Conservation (phyloP, 2,888 invertebrate species). For the Aleiodes testaceus region DNA sequence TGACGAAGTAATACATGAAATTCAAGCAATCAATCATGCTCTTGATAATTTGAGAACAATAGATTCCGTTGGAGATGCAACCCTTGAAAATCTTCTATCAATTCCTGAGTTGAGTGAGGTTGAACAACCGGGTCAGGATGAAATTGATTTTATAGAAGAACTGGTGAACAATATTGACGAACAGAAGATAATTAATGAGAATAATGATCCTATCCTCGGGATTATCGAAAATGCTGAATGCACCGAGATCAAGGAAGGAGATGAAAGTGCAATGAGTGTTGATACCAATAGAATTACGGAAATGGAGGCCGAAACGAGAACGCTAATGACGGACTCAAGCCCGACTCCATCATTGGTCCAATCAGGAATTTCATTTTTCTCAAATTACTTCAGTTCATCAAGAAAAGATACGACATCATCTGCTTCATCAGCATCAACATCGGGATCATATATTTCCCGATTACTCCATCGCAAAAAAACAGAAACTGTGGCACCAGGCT, state of each 20-base stretch:
- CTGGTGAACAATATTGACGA: background rate
- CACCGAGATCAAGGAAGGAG: no score
- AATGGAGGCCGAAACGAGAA: background rate
- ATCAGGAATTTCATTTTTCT: constrained; percentile 10
- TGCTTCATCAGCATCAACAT: background rate
- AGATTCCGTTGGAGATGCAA: background rate
- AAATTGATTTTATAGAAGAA: background rate
- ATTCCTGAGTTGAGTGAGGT: background rate
- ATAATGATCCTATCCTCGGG: no score
- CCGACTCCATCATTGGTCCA: background rate
- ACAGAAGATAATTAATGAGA: no score
- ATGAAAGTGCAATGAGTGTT: no score
- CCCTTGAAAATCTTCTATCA: background rate
- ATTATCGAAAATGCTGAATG: no score
- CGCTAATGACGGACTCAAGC: background rate
- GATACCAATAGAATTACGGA: background rate
- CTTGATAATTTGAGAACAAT: background rate
- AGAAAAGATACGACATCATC: background rate
- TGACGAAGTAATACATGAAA: background rate
- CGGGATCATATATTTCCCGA: constrained; percentile 3
- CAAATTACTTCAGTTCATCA: background rate
- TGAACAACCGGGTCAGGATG: background rate
- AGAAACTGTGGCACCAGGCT: background rate
- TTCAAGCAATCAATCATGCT: background rate
- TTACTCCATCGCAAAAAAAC: background rate